Base-by-base conservation (phyloP, 23 tunicate species). In the Halocynthia roretzi region DNA sequence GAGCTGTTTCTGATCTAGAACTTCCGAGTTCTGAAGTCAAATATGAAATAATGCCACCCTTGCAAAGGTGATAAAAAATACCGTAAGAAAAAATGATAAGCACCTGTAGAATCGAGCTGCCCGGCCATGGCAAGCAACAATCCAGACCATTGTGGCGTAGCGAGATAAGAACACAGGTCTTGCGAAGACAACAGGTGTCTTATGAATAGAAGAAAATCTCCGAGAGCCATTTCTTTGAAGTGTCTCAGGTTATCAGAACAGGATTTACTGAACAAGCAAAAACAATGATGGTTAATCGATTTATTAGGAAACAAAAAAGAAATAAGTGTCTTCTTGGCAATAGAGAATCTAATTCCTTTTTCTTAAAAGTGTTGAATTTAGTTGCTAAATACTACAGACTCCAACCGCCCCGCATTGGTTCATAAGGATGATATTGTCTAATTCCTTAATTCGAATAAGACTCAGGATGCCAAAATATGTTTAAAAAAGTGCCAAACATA, bases 201-300 rank as follows among this genome's bases (percentile, higher is more conserved):
- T 40, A 85, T 86, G 68, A 94, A 88, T 7, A 85, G 87, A 7
- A 94, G 75, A 57, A 84, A 70, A 76, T 86, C 95, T 21, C 95
- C 99, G 18, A 94, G 76, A 0, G 94, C 77, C 10, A 65, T 76
- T 67, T 93, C 98, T 61, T 83, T 20, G 14, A 52, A 52, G 50
- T 81, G 83, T 14, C 85, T 80, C 58, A 70, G 10, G 50, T 65
- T 50, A 10, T 31, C 11, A 20, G 80, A 12, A 23, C 61, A 56
- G 18, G 19, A 10, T 11, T 71, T 21, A 8, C 10, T 15, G 23
- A 17, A 15, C 18, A 71, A 71, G 50, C 15, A 18, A 68, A 68
- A 15, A 68, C 72, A 68, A 21, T 68, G 50, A 18, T 14, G 50
- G 44, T 31, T 31, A 31, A 31, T 31, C 44, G 44, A 31, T 31